Evolutionary conservation across 2,888 invertebrate species (phyloP), one percentile per base, ranked within the genome.

Genomic region (Cryptops parisi): DNA sequence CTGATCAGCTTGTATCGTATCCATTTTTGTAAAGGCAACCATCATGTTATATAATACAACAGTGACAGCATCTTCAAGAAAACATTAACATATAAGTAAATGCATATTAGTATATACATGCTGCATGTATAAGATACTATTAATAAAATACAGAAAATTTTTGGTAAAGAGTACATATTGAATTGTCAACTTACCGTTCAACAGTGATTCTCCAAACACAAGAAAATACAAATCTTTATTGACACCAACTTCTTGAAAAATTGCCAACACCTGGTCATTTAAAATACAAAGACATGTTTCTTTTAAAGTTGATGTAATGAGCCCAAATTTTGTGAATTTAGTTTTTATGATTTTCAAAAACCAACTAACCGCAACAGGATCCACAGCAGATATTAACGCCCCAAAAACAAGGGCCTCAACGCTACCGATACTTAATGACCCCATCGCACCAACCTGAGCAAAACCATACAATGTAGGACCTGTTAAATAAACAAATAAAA

Each of bases 141-240:
- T 15, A 9, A 33, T 15, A 33, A 6, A 33, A 6, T 15, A 33
- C 6, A 15, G 6, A 33, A 33, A 15, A 15, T 33, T 33, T 33
- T 33, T 12, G 38, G 15, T n/a, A 33, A 33, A n/a, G 15, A 33
- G 33, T 33, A 9, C 33, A 33, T 33, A 17, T 22, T 22, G 1
- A 52, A 33, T n/a, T 46, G 9, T 6, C 22, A 39, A 22, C 62
- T 60, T 62, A 73, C 74, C 75, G 60, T 76, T 76, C 19, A 77
- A 66, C 12, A 76, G 63, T 1, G 74, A 74, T 62, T 76, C 76
- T 25, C 76, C 76, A 63, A 76, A 76, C 9, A 76, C 74, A 55
- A 76, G 68, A 61, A 75, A 76, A 60, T 76, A 76, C 23, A 76
- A 65, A 60, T 71, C 70, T 58, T 73, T 72, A 62, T 76, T 75